Evolutionary conservation across 1,140 invertebrate species (phyloP), one percentile per base, ranked within the genome.

Genomic region (Drosophila tristis): DNA sequence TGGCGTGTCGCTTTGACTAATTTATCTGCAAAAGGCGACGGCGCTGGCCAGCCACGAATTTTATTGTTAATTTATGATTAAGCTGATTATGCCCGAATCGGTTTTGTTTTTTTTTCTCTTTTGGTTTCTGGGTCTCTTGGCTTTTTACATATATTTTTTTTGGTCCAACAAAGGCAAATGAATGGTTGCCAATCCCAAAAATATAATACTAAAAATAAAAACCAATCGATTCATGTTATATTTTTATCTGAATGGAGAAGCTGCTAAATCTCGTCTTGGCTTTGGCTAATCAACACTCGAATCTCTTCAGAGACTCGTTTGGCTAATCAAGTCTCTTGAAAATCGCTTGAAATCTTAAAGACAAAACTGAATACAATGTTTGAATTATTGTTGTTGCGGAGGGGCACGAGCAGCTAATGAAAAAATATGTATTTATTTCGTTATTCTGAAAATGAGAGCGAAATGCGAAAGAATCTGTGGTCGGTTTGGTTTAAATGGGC

Each of bases 1-100:
- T 91, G 89, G 84, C 73, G 89, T 91, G 89, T 91, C 80, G 80
- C 65, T 86, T 89, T 91, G 89, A 91, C 89, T 91, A 91, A 91
- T 91, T 91, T 91, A 89, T 90, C 73, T 90, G 75, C 60, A 65
- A 65, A 80, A 72, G 73, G 54, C 72, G 73, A 61, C 62, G 64
- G 74, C 62, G 54, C 53, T 77, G 74, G 54, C 74, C 20, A 20
- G 23, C 23, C 78, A 87, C 78, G 70, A 64, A 82, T 73, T 86
- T 89, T 79, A 82, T 89, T 73, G 73, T 89, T 89, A 84, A 89
- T 89, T 89, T 89, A 89, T 89, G 80, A 84, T 89, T 78, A 77
- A 84, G 72, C 79, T 64, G 84, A 89, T 87, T 89, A 71, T 84
- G 58, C 55, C 57, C 35, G 64, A 73, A 67, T 74, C 53, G 73